phyloP scores from a whole-genome alignment of 2,888 invertebrate species.

The Apotomis betuletana region DNA sequence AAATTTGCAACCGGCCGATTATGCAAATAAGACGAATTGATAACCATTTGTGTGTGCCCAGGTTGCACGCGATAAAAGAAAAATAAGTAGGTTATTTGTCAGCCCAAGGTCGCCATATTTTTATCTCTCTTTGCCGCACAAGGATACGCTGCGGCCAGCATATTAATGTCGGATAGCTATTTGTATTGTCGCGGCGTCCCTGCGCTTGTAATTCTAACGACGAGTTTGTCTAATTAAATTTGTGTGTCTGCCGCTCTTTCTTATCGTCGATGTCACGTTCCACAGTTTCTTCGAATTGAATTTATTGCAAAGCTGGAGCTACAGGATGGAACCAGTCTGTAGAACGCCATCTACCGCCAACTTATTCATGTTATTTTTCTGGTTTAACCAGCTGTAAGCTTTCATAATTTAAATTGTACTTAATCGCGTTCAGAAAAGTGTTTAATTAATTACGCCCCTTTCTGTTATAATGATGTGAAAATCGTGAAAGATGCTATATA shows the following conservation, averaged over 20 bases:
- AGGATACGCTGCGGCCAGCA: conserved; percentile 3
- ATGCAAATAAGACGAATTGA: conserved; percentile 10
- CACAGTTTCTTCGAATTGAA: too few relatives aligned
- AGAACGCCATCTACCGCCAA: too few relatives aligned
- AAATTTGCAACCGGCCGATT: neutral
- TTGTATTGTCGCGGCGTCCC: conserved; percentile 1
- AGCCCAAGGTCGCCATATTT: conserved; percentile 1
- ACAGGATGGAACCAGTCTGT: too few relatives aligned
- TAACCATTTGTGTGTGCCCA: conserved; percentile 8
- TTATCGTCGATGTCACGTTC: neutral
- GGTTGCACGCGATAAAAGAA: conserved; percentile 5
- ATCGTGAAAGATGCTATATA: too few relatives aligned
- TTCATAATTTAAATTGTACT: too few relatives aligned
- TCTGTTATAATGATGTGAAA: too few relatives aligned
- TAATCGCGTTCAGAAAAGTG: too few relatives aligned
- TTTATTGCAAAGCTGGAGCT: too few relatives aligned
- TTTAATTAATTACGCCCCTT: too few relatives aligned
- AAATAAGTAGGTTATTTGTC: conserved; percentile 20
- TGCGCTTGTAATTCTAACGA: neutral
- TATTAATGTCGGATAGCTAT: conserved; percentile 13
- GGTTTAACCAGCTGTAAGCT: too few relatives aligned
- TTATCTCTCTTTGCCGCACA: neutral
- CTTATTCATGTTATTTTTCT: too few relatives aligned
- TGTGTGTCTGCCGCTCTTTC: neutral
- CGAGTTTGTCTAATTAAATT: neutral